Base-by-base conservation (phyloP, 2,888 invertebrate genomes). In the Notocelia uddmanniana region DNA sequence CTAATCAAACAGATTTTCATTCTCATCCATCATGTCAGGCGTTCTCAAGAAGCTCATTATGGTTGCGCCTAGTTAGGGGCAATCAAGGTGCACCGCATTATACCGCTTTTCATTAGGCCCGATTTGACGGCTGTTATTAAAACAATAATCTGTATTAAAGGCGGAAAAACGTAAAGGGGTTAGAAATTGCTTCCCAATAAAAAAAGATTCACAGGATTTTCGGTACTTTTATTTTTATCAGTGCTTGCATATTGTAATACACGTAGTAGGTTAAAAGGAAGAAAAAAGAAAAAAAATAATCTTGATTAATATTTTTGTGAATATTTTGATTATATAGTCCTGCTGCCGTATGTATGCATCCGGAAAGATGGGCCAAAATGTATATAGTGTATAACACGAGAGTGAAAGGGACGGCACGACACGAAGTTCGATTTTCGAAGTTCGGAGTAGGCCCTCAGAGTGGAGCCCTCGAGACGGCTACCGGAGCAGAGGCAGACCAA, bases 1-100 rank as follows among this genome's bases (percentile, higher is more conserved):
- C 88, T 88, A 89, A 91, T 90, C 91, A 91, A 91, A 92, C 88
- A 91, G 81, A 89, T 88, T 84, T 84, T 87, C 85, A 82, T 80
- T 81, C 87, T 81, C 91, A 90, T 93, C 89, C 89, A 92, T 93
- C 92, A 92, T 78, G 86, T 89, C 86, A 84, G 82, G 82, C 83
- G 86, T 80, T 85, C 82, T 80, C 78, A 84, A 85, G 87, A 85
- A 86, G 85, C 89, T 90, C 90, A 90, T 92, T 90, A 88, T 86
- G 79, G 74, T 68, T 77, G 79, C 76, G 76, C 76, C 77, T 78
- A 80, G 80, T 83, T 83, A 83, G 82, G 69, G 73, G 76, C 77
- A 78, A 81, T 77, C 78, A 77, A 69, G 71, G 26, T 60, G 74
- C 74, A 74, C 75, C 78, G 74, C 77, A 80, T 82, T 82, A 83